Base-by-base conservation (phyloP, 1,140 invertebrate genomes). In the Oscheius sp. region DNA sequence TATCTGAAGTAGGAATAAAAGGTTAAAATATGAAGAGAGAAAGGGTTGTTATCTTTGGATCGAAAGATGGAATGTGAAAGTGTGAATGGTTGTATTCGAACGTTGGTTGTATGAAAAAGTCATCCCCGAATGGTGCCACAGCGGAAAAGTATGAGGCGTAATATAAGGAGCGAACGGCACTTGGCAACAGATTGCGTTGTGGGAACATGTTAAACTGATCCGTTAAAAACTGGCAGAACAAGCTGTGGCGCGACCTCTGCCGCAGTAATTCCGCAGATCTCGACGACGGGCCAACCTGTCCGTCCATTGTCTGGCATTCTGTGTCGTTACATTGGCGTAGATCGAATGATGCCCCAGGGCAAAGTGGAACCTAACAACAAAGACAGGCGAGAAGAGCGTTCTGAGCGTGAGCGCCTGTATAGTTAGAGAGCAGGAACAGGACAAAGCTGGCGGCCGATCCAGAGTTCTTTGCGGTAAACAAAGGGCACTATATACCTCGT, bases 1-100 rank as follows among this genome's bases (percentile, higher is more conserved):
- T 59, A 68, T 68, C 55, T 59, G 67, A 65, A 23, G 49, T 45
- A 45, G 62, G n/a, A 63, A 58, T 15, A 59, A 59, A 59, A 65
- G 49, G 7, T 26, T 18, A 7, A 15, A 45, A 45, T 46, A 23
- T 20, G n/a, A 55, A 55, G 28, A 55, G 49, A 55, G 49, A 55
- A 23, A 15, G 23, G 7, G 15, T 55, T 23, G 49, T n/a, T n/a
- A n/a, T n/a, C n/a, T n/a, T n/a, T n/a, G n/a, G n/a, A n/a, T n/a
- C n/a, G n/a, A n/a, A n/a, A n/a, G n/a, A n/a, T n/a, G n/a, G n/a
- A n/a, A n/a, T n/a, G n/a, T n/a, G n/a, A n/a, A n/a, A n/a, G n/a
- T n/a, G n/a, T n/a, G n/a, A n/a, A n/a, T n/a, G n/a, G n/a, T n/a
- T n/a, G n/a, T n/a, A n/a, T n/a, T n/a, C n/a, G n/a, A n/a, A n/a